A percentile compares a stretch with the other conserved stretches of the same genome.
phyloP scores from a whole-genome alignment of 2,888 invertebrate genomes.

The Hedychridium roseum region DNA sequence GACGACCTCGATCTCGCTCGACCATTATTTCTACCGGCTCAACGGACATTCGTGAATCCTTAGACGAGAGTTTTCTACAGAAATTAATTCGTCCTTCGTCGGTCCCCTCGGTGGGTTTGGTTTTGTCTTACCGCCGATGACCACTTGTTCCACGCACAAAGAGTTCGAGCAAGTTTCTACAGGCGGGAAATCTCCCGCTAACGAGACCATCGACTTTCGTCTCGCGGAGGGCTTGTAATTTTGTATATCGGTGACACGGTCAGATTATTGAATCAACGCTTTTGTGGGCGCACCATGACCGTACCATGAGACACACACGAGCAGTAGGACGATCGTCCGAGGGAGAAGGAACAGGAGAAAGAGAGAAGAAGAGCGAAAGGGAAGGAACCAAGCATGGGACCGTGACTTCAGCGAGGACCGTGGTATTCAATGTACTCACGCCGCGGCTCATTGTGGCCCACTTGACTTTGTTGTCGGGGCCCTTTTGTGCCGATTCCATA shows the following conservation, averaged over 20 bases:
- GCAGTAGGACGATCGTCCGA: slow-evolving; percentile 26
- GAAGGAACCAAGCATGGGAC: slow-evolving; percentile 33
- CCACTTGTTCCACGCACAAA: no score
- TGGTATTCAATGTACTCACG: slow-evolving; percentile 55
- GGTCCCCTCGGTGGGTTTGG: no score
- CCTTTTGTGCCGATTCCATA: slow-evolving; percentile 37
- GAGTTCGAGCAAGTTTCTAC: no score
- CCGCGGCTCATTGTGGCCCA: slow-evolving; percentile 60
- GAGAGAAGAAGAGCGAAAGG: slow-evolving; percentile 21
- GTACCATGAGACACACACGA: slow-evolving; percentile 36
- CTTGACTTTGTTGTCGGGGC: slow-evolving; percentile 61
- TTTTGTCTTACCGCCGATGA: no score
- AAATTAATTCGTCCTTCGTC: no score
- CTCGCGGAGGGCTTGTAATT: slow-evolving; percentile 36
- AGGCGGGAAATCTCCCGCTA: no score
- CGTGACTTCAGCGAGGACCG: slow-evolving; percentile 44
- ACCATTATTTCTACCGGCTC: no score
- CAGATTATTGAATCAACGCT: slow-evolving; percentile 47
- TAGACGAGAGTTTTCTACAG: no score
- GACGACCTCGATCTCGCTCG: no score
- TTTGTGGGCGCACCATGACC: slow-evolving; percentile 37
- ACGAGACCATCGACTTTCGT: no score
- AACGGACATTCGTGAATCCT: no score
- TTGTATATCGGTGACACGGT: slow-evolving; percentile 47
- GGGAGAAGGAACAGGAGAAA: slow-evolving; percentile 6